Base-by-base conservation (phyloP, 2,113 vertebrate genomes). In the Vidua macroura region DNA sequence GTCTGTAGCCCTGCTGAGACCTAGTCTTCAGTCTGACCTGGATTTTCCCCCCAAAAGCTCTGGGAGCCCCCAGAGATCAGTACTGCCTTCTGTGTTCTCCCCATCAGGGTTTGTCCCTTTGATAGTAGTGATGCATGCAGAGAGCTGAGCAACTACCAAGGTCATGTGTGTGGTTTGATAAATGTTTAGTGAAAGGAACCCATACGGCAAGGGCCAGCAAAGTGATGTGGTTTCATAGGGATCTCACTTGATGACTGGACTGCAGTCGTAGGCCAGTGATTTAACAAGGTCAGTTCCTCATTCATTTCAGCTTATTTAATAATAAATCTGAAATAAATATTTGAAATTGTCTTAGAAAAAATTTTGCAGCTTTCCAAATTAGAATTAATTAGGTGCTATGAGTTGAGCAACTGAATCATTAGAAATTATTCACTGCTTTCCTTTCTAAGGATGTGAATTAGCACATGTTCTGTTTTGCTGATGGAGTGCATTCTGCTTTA, bases 361-460 rank as follows among this genome's bases (percentile, higher is more conserved):
- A 88, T 95, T 94, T 90, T 92, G 69, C 55, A 53, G 7, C 66
- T 92, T 97, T 95, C 37, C 37, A 35, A 51, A 33, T 87, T 20
- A 53, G 73, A 93, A 88, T 94, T 86, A 95, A 82, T 90, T 84
- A 46, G 62, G 13, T 60, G 22, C 70, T 83, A 19, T 88, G 51
- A 60, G 64, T 59, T 30, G 22, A 79, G 79, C 46, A 91, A 63
- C 95, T 79, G 96, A 78, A 87, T 88, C 15, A 66, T 79, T 79
- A 88, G 60, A 93, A 93, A 95, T 92, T 33, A 95, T 94, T 97
- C 90, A 86, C 62, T 80, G 64, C 88, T 92, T 92, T 93, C 55
- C 90, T 77, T 91, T 81, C 94, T 92, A 93, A 77, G 83, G 62
- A 80, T 85, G 80, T 93, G 93, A 97, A 96, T 96, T 93, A 90